Evolutionary conservation across 2,888 invertebrate genomes (phyloP), one percentile per base, ranked within the genome.

Genomic region (Orthosia gracilis): DNA sequence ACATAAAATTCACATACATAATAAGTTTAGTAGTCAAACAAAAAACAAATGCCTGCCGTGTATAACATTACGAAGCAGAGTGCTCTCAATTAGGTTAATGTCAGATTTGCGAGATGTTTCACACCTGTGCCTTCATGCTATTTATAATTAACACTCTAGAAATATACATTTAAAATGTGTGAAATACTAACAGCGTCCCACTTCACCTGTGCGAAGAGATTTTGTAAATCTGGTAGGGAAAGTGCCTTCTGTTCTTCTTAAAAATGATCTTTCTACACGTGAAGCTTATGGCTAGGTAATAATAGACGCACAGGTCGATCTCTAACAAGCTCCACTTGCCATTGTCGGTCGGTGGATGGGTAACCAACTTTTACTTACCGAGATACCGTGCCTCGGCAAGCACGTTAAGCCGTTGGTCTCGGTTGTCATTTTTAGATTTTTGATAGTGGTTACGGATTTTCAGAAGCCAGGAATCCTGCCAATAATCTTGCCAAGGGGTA

Each of bases 101-200:
- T 69, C 76, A 66, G 73, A 69, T 61, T 50, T 62, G 65, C 55
- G 69, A 78, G 81, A 87, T 77, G 67, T 67, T 78, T 74, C 61
- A 64, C 89, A 88, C 88, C 89, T 88, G 87, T 74, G 80, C 80
- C 55, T 69, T 12, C 67, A 17, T 69, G 78, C 87, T 88, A 88
- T 87, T 80, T 77, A 82, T 81, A 88, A 70, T 54, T 67, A 71
- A 73, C 64, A 70, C 64, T 64, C 54, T 66, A 61, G 50, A 52
- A 70, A 77, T 63, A 69, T 69, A 78, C 68, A 68, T 78, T 65
- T 80, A 55, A 69, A 80, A 73, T 73, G 62, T 65, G 26, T 68
- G 55, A 78, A 78, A 80, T 58, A 58, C 17, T 57, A 52, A 18
- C 21, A 47, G 12, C 21, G 65, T 45, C 40, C 40, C 66, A 45